These are phyloP conservation scores for Oscheius sp. DNA, from an alignment of 1,140 invertebrate species.

Conservation along the genomic window DNA sequence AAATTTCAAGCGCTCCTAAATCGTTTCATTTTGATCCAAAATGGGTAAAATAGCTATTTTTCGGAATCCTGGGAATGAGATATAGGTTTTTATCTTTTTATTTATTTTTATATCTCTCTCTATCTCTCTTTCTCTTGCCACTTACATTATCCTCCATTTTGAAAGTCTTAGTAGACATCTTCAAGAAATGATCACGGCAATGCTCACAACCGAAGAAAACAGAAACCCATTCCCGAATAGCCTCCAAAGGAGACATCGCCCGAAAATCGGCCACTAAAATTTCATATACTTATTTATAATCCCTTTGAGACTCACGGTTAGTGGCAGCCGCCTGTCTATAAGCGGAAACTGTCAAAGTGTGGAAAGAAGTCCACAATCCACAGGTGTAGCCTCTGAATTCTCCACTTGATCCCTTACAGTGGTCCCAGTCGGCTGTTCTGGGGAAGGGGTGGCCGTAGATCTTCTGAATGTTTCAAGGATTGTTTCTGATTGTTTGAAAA, in stretches of 20 bases:
- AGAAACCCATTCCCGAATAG: constrained; percentile 43
- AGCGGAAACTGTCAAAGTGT: constrained; percentile 78
- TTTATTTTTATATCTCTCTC: too few species aligned
- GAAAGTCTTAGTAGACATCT: constrained; percentile 44
- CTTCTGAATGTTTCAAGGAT: not conserved
- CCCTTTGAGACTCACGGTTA: constrained; percentile 17
- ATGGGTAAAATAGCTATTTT: too few species aligned
- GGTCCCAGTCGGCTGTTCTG: constrained; percentile 39
- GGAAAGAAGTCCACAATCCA: constrained; percentile 88
- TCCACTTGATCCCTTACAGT: constrained; percentile 69
- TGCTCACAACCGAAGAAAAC: constrained; percentile 45
- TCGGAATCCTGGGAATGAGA: too few species aligned
- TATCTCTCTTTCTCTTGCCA: too few species aligned
- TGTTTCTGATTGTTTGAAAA: not conserved
- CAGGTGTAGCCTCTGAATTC: constrained; percentile 81
- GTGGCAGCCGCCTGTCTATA: constrained; percentile 60
- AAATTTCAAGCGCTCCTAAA: too few species aligned
- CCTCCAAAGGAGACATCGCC: constrained; percentile 35
- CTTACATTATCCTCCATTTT: constrained; percentile 41
- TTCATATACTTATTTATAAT: not conserved
- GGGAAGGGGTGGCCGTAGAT: constrained; percentile 37
- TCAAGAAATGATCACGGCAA: constrained; percentile 45
- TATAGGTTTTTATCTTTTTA: too few species aligned
- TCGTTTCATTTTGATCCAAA: too few species aligned
- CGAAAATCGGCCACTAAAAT: constrained; percentile 30